These are phyloP conservation scores for Solea senegalensis DNA, from an alignment of 2,113 vertebrate genomes.

Conservation along the genomic window DNA sequence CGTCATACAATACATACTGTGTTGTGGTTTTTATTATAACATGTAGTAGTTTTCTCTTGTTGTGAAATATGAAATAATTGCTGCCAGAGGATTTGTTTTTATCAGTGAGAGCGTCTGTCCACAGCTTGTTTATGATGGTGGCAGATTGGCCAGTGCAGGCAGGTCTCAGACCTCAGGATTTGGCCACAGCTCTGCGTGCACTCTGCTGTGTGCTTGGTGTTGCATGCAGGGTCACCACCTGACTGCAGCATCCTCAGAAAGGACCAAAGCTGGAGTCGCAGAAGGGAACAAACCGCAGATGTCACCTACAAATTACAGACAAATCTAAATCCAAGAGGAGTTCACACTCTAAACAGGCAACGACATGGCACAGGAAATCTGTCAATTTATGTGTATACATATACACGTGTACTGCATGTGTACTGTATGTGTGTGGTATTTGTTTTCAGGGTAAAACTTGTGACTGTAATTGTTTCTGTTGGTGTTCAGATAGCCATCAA, in stretches of 20 bases:
- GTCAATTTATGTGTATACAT: neutral
- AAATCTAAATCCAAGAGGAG: neutral
- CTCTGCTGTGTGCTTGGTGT: constrained; percentile 65
- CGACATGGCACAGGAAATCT: neutral
- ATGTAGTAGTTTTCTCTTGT: neutral
- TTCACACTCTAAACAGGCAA: neutral
- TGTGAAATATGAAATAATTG: neutral
- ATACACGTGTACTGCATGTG: too few relatives aligned
- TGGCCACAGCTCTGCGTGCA: constrained; percentile 51
- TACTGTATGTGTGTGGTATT: neutral
- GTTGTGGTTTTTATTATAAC: too few relatives aligned
- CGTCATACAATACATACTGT: too few relatives aligned
- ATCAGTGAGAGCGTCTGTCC: constrained; percentile 7
- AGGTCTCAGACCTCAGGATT: constrained; percentile 54
- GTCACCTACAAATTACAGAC: neutral
- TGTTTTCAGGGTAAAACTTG: constrained; percentile 22
- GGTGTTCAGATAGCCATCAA: too few relatives aligned
- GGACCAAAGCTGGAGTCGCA: constrained; percentile 24
- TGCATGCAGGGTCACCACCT: constrained; percentile 82
- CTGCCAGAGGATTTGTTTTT: constrained; percentile 1
- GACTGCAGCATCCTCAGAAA: constrained; percentile 60
- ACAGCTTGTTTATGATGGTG: constrained; percentile 34
- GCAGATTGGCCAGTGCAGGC: constrained; percentile 44
- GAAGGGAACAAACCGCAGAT: constrained; percentile 6
- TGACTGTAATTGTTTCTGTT: too few relatives aligned